phyloP scores from a whole-genome alignment of 2,797 vertebrate genomes.

The Rhinichthys osculus region DNA sequence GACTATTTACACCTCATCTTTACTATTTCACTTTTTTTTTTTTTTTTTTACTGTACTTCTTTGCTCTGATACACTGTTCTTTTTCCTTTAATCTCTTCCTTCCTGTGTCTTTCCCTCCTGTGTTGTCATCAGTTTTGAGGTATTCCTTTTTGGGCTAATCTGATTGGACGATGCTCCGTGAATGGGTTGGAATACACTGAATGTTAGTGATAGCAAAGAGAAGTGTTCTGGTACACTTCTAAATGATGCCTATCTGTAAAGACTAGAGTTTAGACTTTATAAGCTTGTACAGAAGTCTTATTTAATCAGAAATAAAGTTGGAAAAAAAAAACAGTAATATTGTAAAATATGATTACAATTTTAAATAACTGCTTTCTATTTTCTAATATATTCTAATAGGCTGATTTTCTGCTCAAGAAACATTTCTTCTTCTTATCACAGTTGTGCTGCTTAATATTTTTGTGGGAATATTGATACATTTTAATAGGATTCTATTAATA shows the following conservation, averaged over 20 bases:
- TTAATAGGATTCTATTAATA: not conserved
- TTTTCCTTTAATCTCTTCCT: constrained; percentile 8
- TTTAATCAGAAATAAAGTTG: not conserved
- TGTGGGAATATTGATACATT: not conserved
- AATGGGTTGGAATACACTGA: constrained; percentile 34
- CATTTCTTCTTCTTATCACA: not conserved
- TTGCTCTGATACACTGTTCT: constrained; percentile 1
- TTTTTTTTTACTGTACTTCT: not conserved
- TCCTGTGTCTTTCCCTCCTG: not conserved
- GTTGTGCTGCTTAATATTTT: not conserved
- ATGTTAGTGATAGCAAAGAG: constrained; percentile 17
- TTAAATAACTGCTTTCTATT: not conserved
- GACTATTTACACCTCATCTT: constrained; percentile 2
- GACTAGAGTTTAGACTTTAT: not conserved
- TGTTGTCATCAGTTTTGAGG: constrained; percentile 1
- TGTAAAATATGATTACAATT: not conserved
- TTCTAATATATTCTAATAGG: not conserved
- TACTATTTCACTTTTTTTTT: not conserved
- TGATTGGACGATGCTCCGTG: constrained; percentile 45
- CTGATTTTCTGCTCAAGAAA: not conserved
- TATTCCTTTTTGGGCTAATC: constrained; percentile 33
- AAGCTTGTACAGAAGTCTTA: not conserved
- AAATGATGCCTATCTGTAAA: not conserved
- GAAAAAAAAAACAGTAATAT: too few species aligned
- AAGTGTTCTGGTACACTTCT: constrained; percentile 32